Evolutionary conservation across 37 sponge, comb jelly and placozoan species (phyloP).

Genomic region (Chondrosia reniformis): DNA sequence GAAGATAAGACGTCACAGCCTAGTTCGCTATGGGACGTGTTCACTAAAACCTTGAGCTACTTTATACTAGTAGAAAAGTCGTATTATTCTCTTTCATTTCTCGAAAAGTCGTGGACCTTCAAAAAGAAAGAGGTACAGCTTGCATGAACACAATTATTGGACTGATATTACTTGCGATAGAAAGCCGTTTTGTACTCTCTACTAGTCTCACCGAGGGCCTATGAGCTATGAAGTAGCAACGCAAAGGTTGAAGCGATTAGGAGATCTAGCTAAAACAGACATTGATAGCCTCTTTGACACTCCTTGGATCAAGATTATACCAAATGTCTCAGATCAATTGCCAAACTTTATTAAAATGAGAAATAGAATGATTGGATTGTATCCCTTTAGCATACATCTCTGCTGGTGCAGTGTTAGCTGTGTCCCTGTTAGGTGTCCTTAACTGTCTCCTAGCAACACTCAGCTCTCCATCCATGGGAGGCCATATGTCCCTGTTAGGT

Average conservation of each 20-base stretch:
- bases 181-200: too few species aligned
- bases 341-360: background rate
- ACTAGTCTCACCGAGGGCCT: slow-evolving; percentile 1
- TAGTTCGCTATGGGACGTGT: background rate
- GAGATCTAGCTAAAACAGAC: background rate
- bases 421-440: too few species aligned
- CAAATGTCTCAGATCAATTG: background rate
- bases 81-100: background rate
- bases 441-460: too few species aligned
- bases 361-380: slow-evolving; percentile 1
- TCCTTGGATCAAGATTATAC: background rate
- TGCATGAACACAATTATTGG: background rate
- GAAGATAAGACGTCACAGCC: slow-evolving; percentile 1
- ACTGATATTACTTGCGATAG: background rate
- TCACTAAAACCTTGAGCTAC: background rate
- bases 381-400: too few species aligned
- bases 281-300: background rate
- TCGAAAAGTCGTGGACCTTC: slow-evolving; percentile 22
- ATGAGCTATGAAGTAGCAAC: background rate
- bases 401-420: too few species aligned
- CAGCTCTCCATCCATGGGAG: too few species aligned
- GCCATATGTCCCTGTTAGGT: too few species aligned
- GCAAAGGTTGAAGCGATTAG: background rate
- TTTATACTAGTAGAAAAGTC: background rate
- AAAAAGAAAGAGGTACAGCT: background rate